Base-by-base conservation (phyloP, 2,888 invertebrate genomes). In the Acrocera orbiculus region DNA sequence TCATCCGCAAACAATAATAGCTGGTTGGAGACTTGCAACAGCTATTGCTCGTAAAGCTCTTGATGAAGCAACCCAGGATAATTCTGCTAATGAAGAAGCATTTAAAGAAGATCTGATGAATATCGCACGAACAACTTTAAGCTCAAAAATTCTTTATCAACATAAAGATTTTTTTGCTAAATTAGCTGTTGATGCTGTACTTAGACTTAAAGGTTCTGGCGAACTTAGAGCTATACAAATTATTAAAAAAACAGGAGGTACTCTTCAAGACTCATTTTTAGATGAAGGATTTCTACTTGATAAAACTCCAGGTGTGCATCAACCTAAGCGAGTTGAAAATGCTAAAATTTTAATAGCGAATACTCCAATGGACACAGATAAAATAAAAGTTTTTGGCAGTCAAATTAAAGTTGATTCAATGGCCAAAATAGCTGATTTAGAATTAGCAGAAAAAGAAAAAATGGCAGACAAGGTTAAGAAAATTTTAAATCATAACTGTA, bases 351-450 rank as follows among this genome's bases (percentile, higher is more conserved):
- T 99, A 16, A 89, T 99, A 48, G 96, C 96, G 9, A 99, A 99
- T 58, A 99, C 98, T 8, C 92, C 98, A 0, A 99, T 99, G 98
- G 98, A 99, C 64, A 90, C 95, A 1, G 98, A 99, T 55, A 99
- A 99, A 64, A 93, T 98, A 46, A 96, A 98, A 67, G 78, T 98
- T 15, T 98, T 98, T 62, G 96, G 96, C 27, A 93, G 93, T 26
- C 78, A 89, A 43, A 92, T 87, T 44, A 79, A 85, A 51, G 87
- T 86, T 1, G 86, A 87, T 56, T 87, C 87, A 0, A 76, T 87
- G 73, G 76, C 86, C 1, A 86, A 96, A 61, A 89, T 99, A 42
- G 98, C 98, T 4, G 96, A 98, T 52, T 64, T 99, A 32, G 98
- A 99, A 64, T 62, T 83, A 29, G 96, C 96, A 2, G 98, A 99